phyloP scores from a whole-genome alignment of 2,797 vertebrate genomes.

The Scolopax bukidnonensis region DNA sequence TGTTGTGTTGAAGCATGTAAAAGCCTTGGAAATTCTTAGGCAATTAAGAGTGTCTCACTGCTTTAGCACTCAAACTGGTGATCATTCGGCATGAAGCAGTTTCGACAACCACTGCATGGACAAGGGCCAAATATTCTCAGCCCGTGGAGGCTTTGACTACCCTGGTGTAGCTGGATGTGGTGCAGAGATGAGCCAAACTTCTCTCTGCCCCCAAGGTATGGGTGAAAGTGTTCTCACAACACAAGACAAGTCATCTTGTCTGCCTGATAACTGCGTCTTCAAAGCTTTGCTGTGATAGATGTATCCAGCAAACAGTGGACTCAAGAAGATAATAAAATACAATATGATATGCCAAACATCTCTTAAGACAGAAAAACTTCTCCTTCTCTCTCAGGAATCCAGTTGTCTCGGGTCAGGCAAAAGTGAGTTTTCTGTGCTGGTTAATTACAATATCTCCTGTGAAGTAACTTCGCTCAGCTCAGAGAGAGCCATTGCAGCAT shows the following conservation, averaged over 20 bases:
- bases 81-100: neutral
- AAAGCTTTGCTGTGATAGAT: neutral
- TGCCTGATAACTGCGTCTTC: neutral
- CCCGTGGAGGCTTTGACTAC: neutral
- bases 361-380: neutral
- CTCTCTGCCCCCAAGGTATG: neutral
- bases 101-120: neutral
- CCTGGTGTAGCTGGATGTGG: neutral
- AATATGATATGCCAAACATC: neutral
- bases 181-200: neutral
- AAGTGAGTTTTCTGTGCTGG: neutral
- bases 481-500: neutral
- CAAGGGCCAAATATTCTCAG: neutral
- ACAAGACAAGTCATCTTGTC: neutral
- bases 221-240: neutral
- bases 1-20: neutral
- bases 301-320: neutral
- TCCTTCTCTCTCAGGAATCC: neutral
- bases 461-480: neutral
- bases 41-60: neutral
- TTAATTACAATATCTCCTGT: neutral
- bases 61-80: neutral
- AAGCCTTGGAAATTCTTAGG: neutral
- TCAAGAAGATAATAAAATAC: slow-evolving; percentile 10
- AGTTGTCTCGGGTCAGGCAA: neutral